phyloP scores from a whole-genome alignment of 2,113 vertebrate species.

The Rousettus leschenaultii region DNA sequence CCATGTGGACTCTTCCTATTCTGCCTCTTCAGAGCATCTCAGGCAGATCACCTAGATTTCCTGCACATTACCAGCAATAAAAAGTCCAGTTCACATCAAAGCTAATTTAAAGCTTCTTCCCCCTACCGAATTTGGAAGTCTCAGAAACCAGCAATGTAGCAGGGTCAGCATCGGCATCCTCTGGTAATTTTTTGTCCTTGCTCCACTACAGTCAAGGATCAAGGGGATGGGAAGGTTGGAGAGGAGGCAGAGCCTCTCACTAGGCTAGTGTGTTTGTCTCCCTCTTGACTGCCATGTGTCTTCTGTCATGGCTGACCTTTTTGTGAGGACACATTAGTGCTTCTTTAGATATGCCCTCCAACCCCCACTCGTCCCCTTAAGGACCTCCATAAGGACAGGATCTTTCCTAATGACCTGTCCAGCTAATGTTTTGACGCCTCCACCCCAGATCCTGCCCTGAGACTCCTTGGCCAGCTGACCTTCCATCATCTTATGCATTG shows the following conservation, averaged over 20 bases:
- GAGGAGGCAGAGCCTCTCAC: background rate
- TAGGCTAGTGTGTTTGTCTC: background rate
- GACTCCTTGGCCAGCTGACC: no score
- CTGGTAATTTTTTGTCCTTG: background rate
- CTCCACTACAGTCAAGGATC: background rate
- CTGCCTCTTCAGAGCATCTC: background rate
- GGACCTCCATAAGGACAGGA: background rate
- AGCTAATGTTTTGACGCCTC: background rate
- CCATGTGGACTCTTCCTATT: background rate
- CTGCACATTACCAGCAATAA: background rate
- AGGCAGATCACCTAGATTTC: background rate
- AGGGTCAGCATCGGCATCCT: fast-evolving
- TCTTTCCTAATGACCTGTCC: background rate
- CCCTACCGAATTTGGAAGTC: background rate
- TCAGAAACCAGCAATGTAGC: background rate
- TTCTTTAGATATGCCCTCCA: background rate
- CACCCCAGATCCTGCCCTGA: fast-evolving
- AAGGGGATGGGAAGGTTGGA: background rate
- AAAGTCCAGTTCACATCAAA: background rate
- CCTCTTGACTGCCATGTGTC: background rate
- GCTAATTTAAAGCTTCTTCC: background rate
- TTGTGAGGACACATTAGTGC: background rate
- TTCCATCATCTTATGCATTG: background rate
- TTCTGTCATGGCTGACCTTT: background rate
- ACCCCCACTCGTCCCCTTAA: background rate